These are phyloP conservation scores for Acanthococcus lagerstroemiae DNA, from an alignment of 2,888 invertebrate species.

Conservation along the genomic window DNA sequence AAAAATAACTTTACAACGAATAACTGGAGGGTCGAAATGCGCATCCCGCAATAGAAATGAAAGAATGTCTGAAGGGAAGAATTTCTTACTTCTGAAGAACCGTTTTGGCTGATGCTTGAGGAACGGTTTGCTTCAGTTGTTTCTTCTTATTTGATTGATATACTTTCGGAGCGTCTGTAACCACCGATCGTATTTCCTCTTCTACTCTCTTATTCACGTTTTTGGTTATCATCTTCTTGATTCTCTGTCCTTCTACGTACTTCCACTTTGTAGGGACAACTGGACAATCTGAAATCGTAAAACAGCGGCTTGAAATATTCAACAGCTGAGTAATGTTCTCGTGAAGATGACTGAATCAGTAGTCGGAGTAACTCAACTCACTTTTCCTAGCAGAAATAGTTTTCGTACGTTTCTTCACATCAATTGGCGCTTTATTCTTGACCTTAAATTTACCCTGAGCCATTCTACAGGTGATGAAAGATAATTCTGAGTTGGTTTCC, in stretches of 20 bases:
- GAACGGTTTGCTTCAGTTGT: no score
- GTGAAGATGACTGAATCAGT: constrained; percentile 12
- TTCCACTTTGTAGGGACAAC: constrained; percentile 54
- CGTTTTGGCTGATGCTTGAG: no score
- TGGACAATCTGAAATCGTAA: constrained; percentile 48
- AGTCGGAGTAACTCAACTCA: neutral
- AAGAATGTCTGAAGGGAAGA: no score
- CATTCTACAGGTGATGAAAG: constrained; percentile 19
- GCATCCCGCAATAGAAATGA: no score
- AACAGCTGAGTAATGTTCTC: neutral
- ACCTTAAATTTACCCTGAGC: constrained; percentile 33
- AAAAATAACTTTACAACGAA: no score
- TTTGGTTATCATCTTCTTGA: constrained; percentile 57
- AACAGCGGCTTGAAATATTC: neutral
- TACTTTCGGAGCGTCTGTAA: no score
- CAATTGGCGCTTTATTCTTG: constrained; percentile 24
- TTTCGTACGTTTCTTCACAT: constrained; percentile 18
- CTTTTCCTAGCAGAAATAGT: constrained; percentile 16
- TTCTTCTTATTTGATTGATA: no score
- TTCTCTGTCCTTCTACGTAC: constrained; percentile 50
- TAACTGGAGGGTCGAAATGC: no score
- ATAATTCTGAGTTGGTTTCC: no score
- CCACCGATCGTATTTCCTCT: constrained; percentile 52
- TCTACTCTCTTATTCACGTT: constrained; percentile 61
- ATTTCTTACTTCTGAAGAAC: no score